Evolutionary conservation across 1,140 invertebrate genomes (phyloP), one percentile per base, ranked within the genome.

Genomic region (Caenorhabditis latens): DNA sequence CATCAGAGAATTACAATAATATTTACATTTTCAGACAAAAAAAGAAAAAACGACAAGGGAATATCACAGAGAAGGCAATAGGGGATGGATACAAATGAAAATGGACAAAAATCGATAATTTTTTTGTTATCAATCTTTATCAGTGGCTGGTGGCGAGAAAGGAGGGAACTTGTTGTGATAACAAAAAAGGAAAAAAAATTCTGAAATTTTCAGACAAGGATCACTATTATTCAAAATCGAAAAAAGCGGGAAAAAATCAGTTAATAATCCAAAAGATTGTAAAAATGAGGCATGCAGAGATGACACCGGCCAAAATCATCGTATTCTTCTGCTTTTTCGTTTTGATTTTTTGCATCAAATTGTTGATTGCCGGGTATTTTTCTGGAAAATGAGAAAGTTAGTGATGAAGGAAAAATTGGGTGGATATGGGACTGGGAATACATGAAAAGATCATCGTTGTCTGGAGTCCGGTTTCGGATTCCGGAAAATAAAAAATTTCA

Each of bases 321-420:
- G 93, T 91, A 89, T 94, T 93, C 63, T 93, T 90, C 57, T 92
- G 88, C 88, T 94, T 94, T 40, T 93, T 92, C 4, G 93, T 85
- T 87, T 94, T 93, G 50, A 94, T 93, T 88, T 96, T 95, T 93
- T 97, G 96, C 42, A 99, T 95, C 57, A 99, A 93, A 93, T 96
- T 97, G 94, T 96, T 97, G 85, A 97, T 95, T 61, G 96, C 94
- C 53, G 96, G 96, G 93, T 96, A 97, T 92, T 96, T 95, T 94
- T 96, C 94, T 94, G 90, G 63, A 89, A 90, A 84, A 40, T 55
- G 19, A 53, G 16, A 16, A 21, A 43, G 75, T 32, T 32, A 32
- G 32, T 32, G 32, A 1, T 1, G 32, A 32, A 32, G 2, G 32
- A 32, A 32, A 1, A 32, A 32, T 32, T n/a, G n/a, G n/a, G n/a